These are phyloP conservation scores for Phoebastria nigripes DNA, from an alignment of 2,797 vertebrate genomes.

Conservation along the genomic window DNA sequence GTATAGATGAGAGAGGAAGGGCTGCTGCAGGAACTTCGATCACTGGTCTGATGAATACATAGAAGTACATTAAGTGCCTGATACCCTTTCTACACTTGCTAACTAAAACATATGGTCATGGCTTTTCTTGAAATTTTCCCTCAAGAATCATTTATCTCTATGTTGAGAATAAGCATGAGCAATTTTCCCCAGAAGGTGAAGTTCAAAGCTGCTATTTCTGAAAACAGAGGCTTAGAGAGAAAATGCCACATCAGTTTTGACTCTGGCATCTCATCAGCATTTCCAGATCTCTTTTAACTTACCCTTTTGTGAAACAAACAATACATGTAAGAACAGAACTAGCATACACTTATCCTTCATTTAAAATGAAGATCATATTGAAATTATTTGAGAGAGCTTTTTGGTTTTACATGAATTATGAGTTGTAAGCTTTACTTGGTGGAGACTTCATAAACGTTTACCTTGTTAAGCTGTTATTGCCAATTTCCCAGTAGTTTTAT, in stretches of 20 bases:
- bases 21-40: background rate
- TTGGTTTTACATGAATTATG: background rate
- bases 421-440: background rate
- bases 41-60: background rate
- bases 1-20: background rate
- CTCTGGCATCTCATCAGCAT: background rate
- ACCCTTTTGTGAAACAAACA: slow-evolving; percentile 6
- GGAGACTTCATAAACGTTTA: background rate
- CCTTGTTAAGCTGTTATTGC: background rate
- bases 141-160: background rate
- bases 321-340: background rate
- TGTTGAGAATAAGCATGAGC: background rate
- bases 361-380: background rate
- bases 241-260: slow-evolving; percentile 7
- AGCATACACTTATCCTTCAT: background rate
- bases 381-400: background rate
- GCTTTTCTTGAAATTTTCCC: slow-evolving; percentile 14
- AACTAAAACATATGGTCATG: background rate
- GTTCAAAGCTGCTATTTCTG: slow-evolving; percentile 32
- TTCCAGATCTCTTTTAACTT: slow-evolving; percentile 12
- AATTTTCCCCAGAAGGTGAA: slow-evolving; percentile 24
- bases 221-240: background rate
- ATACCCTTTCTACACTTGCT: background rate
- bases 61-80: background rate
- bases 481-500: background rate